Evolutionary conservation across 2,797 vertebrate species (phyloP), one percentile per base, ranked within the genome.

Genomic region (Tragopan temminckii): DNA sequence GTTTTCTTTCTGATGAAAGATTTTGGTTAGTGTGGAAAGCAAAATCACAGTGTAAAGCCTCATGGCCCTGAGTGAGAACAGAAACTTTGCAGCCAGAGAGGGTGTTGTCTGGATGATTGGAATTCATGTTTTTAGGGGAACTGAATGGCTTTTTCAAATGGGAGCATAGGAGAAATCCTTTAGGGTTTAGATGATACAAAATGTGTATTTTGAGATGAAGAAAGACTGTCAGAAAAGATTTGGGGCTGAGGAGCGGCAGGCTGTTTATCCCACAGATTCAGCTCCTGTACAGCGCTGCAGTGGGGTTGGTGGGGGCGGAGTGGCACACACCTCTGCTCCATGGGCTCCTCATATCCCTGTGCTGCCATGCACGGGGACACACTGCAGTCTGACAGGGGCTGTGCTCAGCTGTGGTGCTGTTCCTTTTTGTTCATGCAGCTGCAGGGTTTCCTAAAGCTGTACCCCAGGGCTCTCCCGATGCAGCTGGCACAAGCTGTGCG

Each of bases 321-420:
- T 15, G 27, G 8, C 0, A 3, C 19, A n/a, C 55, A 13, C 6
- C 31, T 55, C 55, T 57, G 55, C 19, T 13, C n/a, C 20, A 3
- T n/a, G 53, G 31, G 31, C 21, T 21, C 25, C 13, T 15, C 48
- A 3, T 61, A 4, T 18, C 48, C 42, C 36, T 2, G 0, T 2
- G 2, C 64, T 20, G 52, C 18, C 0, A 0, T 17, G 36, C 29
- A 7, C 29, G n/a, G 33, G 19, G 8, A 9, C 42, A 38, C 31
- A 0, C 48, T 1, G 0, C 13, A 6, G 20, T 15, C 15, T 4
- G 29, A 4, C 21, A 20, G 16, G 46, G 35, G 25, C 5, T 35
- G 40, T 8, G 57, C 5, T 43, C 25, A 27, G 11, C 63, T 3
- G 1, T 9, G 3, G 7, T 13, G 14, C 15, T 8, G 7, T 40